These are phyloP conservation scores for Papilio xuthus DNA, from an alignment of 1,140 invertebrate species.

Conservation along the genomic window DNA sequence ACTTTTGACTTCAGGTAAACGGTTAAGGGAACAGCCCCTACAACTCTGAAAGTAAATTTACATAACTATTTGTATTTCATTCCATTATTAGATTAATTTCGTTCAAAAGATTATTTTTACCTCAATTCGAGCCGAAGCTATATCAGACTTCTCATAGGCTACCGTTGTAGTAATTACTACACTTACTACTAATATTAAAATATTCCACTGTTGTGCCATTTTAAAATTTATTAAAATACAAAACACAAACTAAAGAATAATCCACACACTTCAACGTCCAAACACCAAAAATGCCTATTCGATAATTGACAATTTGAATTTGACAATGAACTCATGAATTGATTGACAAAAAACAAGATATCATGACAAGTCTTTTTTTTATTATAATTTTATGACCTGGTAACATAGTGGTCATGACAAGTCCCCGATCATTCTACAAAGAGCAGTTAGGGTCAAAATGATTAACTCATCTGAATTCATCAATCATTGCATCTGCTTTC, in stretches of 20 bases:
- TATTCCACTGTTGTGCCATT: conserved; percentile 80
- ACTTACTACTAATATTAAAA: conserved; percentile 48
- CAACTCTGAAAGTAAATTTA: conserved; percentile 84
- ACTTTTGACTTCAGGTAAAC: conserved; percentile 87
- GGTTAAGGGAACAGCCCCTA: conserved; percentile 88
- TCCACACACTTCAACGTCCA: not conserved
- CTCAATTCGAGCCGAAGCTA: conserved; percentile 72
- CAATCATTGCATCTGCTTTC: no score
- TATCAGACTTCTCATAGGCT: conserved; percentile 61
- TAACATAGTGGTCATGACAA: no score
- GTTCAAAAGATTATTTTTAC: conserved; percentile 46
- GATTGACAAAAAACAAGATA: no score
- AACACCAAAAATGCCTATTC: not conserved
- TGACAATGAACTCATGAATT: not conserved
- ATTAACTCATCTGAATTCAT: no score
- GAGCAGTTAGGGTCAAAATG: no score
- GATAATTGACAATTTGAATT: not conserved
- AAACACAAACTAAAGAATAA: not conserved
- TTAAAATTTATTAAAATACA: not conserved
- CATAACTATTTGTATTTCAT: conserved; percentile 26
- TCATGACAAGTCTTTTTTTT: no score
- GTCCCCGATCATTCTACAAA: no score
- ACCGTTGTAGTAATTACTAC: conserved; percentile 36
- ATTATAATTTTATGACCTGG: no score
- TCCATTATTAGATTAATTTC: not conserved